phyloP scores from a whole-genome alignment of 2,797 vertebrate species.

The Pseudochirops cupreus region DNA sequence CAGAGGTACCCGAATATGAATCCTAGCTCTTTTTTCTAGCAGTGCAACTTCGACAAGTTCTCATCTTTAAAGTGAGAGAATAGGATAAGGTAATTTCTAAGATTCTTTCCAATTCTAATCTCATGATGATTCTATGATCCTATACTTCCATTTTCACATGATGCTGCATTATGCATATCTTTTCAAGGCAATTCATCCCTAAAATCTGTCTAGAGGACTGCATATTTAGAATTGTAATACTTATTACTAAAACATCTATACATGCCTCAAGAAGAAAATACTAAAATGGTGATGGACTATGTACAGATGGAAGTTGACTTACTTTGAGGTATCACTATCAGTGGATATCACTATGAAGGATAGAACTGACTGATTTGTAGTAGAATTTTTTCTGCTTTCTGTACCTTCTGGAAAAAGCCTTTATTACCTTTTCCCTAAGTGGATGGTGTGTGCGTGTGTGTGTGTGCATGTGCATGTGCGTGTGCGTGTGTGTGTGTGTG shows the following conservation, averaged over 20 bases:
- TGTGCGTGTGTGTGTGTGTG: neutral
- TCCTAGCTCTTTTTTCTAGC: neutral
- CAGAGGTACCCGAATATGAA: neutral
- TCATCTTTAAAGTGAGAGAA: neutral
- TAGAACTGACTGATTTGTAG: neutral
- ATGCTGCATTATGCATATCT: neutral
- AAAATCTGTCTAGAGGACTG: neutral
- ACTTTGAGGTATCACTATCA: neutral
- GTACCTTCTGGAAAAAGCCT: neutral
- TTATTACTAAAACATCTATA: neutral
- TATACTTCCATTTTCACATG: slow-evolving; percentile 3
- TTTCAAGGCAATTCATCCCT: neutral
- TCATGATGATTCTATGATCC: neutral
- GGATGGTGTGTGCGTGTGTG: too few species aligned
- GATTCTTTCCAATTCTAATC: neutral
- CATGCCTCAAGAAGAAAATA: slow-evolving; percentile 6
- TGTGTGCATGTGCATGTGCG: neutral
- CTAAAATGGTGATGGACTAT: neutral
- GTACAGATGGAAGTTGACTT: neutral
- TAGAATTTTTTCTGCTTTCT: neutral
- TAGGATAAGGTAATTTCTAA: neutral
- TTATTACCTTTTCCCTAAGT: neutral
- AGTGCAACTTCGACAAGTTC: neutral
- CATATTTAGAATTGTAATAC: neutral
- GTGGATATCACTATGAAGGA: neutral